Evolutionary conservation across 2,797 vertebrate species (phyloP), one percentile per base, ranked within the genome.

Genomic region (Poliocrania exsul): DNA sequence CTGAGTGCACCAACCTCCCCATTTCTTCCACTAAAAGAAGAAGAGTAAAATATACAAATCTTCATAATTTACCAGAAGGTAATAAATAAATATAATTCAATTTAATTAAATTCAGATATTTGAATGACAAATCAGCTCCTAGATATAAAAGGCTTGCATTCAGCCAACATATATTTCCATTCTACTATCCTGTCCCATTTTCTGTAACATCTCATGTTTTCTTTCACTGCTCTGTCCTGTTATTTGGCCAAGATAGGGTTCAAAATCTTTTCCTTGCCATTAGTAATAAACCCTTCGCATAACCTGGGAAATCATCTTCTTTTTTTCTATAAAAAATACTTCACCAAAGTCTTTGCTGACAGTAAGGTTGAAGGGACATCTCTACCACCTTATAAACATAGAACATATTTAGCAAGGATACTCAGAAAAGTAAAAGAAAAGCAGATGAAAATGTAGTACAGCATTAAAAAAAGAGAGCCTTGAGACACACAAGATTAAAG

Each of bases 401-500:
- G 74, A 90, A 84, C 4, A 75, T 62, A 74, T 95, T 96, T 89
- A 91, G 37, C 53, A 86, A 84, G 50, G 20, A 91, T 78, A 92
- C 86, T 87, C 73, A 90, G 87, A 80, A 86, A 94, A 70, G 29
- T 13, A 4, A 71, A 87, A 83, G 49, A 90, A 86, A 64, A 31
- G 7, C 8, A 69, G 40, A 60, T 92, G 46, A 86, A 96, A 93
- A 74, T 67, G 33, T 86, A 87, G 58, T 49, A 35, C 21, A 81
- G 77, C 83, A 74, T 92, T 93, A 91, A 91, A 91, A 91, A 92
- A 84, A 70, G 40, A 92, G 83, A 92, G 29, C 40, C 40, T 81
- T 69, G 85, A 96, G 79, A 93, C 28, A 16, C 29, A 74, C 28
- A 53, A 95, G 94, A 96, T 95, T 92, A 96, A 95, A 97, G 84